Base-by-base conservation (phyloP, 2,113 vertebrate species). In the Pterocles orientalis region DNA sequence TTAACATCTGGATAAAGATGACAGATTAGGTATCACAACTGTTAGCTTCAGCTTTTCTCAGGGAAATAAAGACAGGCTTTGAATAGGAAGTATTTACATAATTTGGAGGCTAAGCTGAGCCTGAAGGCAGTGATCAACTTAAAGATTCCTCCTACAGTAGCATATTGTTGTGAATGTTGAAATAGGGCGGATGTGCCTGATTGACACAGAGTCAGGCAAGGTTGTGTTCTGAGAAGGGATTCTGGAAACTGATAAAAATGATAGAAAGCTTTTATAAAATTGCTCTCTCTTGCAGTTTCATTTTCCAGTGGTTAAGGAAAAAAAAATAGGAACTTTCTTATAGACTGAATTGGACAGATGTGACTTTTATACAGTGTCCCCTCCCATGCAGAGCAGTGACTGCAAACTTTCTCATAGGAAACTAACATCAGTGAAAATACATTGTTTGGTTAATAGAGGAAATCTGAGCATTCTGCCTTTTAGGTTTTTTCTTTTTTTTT, bases 401-500 rank as follows among this genome's bases (percentile, higher is more conserved):
- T 90, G 69, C 43, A 92, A 90, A 93, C 24, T 95, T 96, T 95
- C 93, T 69, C 71, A 79, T 92, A 92, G 87, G 86, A 97, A 95
- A 91, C 36, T 56, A 60, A 64, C 4, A 2, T 78, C 56, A 86
- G 14, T 43, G 57, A 82, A 94, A 94, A 75, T 31, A 68, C 45
- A 47, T 82, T 87, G n/a, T 84, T 89, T 90, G 29, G 54, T 83
- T 92, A 88, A 70, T 75, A 88, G 86, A 92, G 56, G 33, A 91
- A 94, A 92, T 66, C 17, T 18, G 3, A 91, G n/a, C 89, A 86
- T 92, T 94, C 64, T 82, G 13, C 18, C 48, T 60, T 75, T 79
- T 68, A 76, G 14, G 12, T 41, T 41, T 41, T 41, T 4, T 76
- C 68, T 65, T 56, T 82, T 57, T 43, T 21, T 57, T 65, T 53